These are phyloP conservation scores for Trichosurus vulpecula DNA, from an alignment of 2,797 vertebrate species.

Conservation along the genomic window DNA sequence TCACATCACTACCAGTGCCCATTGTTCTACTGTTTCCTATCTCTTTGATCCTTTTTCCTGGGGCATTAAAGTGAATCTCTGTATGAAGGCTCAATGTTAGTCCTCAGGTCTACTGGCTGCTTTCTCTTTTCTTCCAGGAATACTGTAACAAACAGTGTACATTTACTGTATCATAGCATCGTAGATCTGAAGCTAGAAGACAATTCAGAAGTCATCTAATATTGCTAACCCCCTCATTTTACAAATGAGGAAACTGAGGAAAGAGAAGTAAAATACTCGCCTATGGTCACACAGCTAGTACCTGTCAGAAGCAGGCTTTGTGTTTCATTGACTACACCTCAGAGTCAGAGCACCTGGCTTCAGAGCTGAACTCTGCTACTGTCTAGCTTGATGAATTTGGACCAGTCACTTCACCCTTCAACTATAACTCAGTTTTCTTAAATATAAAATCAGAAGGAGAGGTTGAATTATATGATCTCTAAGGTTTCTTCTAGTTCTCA, in stretches of 20 bases:
- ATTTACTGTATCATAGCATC: background rate
- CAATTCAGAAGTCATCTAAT: background rate
- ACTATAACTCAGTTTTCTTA: background rate
- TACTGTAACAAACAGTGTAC: background rate
- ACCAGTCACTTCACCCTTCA: too few relatives aligned
- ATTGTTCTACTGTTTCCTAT: background rate
- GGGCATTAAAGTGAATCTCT: background rate
- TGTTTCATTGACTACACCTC: background rate
- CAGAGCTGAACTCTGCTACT: background rate
- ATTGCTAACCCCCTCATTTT: background rate
- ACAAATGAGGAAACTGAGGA: background rate
- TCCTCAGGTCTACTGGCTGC: background rate
- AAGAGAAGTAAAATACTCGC: background rate
- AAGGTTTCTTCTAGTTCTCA: background rate
- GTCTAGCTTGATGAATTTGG: too few relatives aligned
- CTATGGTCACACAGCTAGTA: background rate
- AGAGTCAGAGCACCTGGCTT: background rate
- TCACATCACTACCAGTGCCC: background rate
- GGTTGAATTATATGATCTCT: background rate
- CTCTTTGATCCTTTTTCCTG: background rate
- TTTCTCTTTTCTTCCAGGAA: background rate
- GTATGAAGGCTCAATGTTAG: background rate
- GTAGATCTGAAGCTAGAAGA: background rate
- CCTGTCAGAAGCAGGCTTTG: background rate
- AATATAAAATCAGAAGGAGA: background rate